phyloP scores from a whole-genome alignment of 1,140 invertebrate species.

The Liolophura sinensis region DNA sequence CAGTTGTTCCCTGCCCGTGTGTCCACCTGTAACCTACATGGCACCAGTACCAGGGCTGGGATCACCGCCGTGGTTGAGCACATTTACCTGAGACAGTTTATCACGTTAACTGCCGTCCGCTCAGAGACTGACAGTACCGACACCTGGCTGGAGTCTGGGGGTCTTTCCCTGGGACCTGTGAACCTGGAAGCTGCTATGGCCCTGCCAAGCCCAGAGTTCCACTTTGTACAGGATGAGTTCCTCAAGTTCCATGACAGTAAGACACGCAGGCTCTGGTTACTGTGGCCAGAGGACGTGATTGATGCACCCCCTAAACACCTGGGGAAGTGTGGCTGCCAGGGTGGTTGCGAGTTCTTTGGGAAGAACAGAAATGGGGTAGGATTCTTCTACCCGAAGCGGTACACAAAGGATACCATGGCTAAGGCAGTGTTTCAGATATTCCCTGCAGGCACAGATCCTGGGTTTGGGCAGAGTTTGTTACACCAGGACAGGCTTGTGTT shows the following conservation, averaged over 20 bases:
- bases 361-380: conserved; percentile 74
- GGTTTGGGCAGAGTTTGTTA: conserved; percentile 92
- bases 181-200: conserved; percentile 87
- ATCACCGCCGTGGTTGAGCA: conserved; percentile 85
- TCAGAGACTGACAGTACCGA: conserved; percentile 36
- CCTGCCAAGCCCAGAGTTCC: conserved; percentile 50
- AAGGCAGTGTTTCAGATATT: conserved; percentile 45
- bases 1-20: conserved; percentile 82
- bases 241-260: conserved; percentile 85
- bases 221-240: conserved; percentile 64
- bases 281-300: conserved; percentile 77
- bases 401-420: conserved; percentile 28
- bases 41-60: conserved; percentile 84
- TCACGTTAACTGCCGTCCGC: conserved; percentile 38
- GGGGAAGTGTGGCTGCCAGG: conserved; percentile 91
- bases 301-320: conserved; percentile 57
- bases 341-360: conserved; percentile 93
- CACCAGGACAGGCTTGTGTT: conserved; percentile 87
- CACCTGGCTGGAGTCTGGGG: conserved; percentile 89
- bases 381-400: conserved; percentile 82
- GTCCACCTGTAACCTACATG: conserved; percentile 92
- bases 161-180: conserved; percentile 85
- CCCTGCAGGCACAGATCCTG: conserved; percentile 69
- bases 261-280: conserved; percentile 89
- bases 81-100: conserved; percentile 72